These are phyloP conservation scores for Megamerina dolium DNA, from an alignment of 2,888 invertebrate species.

Conservation along the genomic window DNA sequence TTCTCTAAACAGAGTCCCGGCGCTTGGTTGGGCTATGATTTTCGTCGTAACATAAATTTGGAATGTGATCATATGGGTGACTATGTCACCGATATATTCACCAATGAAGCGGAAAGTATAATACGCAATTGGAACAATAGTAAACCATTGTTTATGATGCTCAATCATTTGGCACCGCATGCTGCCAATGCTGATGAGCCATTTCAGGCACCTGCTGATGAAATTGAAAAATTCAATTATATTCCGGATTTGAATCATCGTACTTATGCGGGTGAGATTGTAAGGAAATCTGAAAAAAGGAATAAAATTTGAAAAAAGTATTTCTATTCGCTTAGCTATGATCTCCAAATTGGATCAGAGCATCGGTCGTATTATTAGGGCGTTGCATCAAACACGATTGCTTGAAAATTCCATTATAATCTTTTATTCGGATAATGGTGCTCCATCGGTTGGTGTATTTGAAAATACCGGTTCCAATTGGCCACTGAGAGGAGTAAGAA, in stretches of 20 bases:
- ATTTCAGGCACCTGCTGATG: conserved; percentile 67
- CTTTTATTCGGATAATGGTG: conserved; percentile 86
- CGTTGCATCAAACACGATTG: conserved; percentile 61
- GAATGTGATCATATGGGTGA: conserved; percentile 53
- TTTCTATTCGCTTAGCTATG: conserved; percentile 73
- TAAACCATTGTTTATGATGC: conserved; percentile 69
- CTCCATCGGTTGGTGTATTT: conserved; percentile 65
- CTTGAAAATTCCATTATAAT: conserved; percentile 76
- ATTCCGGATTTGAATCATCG: conserved; percentile 62
- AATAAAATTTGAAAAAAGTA: background rate
- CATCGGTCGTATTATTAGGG: conserved; percentile 68
- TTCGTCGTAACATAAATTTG: conserved; percentile 52
- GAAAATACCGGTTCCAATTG: conserved; percentile 72
- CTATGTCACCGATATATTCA: conserved; percentile 68
- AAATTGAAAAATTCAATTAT: conserved; percentile 60
- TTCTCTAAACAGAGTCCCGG: conserved; percentile 11
- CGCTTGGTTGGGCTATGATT: conserved; percentile 49
- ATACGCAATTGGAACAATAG: conserved; percentile 53
- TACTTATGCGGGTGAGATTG: conserved; percentile 60
- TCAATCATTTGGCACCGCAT: conserved; percentile 77
- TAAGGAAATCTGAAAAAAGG: background rate
- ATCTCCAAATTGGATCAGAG: conserved; percentile 78
- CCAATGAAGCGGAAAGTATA: conserved; percentile 58
- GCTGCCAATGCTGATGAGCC: conserved; percentile 63
- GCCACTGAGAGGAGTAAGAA: conserved; percentile 68